Evolutionary conservation across 1,140 invertebrate genomes (phyloP).

Genomic region (Drosophila ohnishii): DNA sequence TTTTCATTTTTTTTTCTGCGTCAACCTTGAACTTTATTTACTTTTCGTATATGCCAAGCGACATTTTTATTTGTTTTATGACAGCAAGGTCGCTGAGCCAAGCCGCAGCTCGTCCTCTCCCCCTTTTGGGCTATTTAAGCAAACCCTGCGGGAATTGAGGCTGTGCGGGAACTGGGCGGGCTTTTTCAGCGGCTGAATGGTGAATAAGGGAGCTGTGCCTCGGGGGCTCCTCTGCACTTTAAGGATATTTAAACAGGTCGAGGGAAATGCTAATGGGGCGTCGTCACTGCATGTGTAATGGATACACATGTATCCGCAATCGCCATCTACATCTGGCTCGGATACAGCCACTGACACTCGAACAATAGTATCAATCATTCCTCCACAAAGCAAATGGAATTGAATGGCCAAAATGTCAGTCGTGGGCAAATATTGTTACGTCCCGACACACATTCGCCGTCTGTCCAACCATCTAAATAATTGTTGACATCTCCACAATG

Average conservation of each 20-base stretch:
- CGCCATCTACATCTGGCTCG: constrained; percentile 9
- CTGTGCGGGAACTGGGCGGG: constrained; percentile 15
- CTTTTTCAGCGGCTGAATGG: background rate
- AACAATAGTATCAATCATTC: constrained; percentile 34
- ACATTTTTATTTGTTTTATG: constrained; percentile 81
- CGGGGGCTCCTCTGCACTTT: constrained; percentile 19
- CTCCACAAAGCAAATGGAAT: constrained; percentile 28
- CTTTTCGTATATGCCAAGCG: constrained; percentile 69
- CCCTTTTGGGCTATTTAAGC: constrained; percentile 26
- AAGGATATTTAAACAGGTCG: constrained; percentile 39
- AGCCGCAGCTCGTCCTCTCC: constrained; percentile 8
- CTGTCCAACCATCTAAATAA: constrained; percentile 53
- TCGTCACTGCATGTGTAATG: constrained; percentile 9
- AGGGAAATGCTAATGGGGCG: constrained; percentile 29
- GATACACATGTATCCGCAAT: constrained; percentile 18
- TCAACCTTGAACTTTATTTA: constrained; percentile 79
- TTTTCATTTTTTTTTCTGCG: constrained; percentile 30
- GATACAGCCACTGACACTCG: constrained; percentile 7
- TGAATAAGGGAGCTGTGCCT: constrained; percentile 11
- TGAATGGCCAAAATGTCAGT: constrained; percentile 36
- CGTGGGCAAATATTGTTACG: constrained; percentile 34
- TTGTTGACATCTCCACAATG: constrained; percentile 52
- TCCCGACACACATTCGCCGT: constrained; percentile 3
- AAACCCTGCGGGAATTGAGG: constrained; percentile 49
- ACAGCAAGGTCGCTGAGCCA: constrained; percentile 53